phyloP scores from a whole-genome alignment of 2,113 vertebrate genomes.

The Centropus bengalensis region DNA sequence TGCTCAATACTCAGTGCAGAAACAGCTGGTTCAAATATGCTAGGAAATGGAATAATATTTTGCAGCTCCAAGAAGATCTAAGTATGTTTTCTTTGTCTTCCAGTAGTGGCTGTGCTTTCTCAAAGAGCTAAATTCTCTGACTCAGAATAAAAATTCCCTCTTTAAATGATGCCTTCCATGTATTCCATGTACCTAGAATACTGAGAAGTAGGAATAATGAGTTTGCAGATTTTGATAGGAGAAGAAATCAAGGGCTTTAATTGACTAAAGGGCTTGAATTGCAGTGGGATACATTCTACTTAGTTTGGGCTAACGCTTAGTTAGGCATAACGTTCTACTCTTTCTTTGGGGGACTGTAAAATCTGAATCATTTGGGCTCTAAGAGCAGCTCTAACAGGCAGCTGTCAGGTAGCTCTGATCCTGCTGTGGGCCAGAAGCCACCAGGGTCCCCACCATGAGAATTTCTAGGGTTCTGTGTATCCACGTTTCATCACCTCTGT shows the following conservation, averaged over 20 bases:
- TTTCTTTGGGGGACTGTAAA: background rate
- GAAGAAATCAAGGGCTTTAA: background rate
- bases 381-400: background rate
- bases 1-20: background rate
- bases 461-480: background rate
- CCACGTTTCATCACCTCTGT: background rate
- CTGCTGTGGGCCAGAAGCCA: background rate
- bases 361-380: background rate
- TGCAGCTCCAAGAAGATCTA: background rate
- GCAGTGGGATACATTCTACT: background rate
- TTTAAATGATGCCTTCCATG: background rate
- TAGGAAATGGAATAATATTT: background rate
- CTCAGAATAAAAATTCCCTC: background rate
- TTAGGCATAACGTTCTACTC: background rate
- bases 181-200: background rate
- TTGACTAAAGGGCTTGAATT: background rate
- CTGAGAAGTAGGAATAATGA: background rate
- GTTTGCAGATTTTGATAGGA: background rate
- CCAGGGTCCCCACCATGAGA: background rate
- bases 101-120: background rate
- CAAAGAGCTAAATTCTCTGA: background rate
- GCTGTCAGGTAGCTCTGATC: background rate
- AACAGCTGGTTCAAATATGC: background rate
- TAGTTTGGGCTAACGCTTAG: background rate
- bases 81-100: background rate